phyloP scores from a whole-genome alignment of 2,888 invertebrate genomes.

The Bellardia pandia region DNA sequence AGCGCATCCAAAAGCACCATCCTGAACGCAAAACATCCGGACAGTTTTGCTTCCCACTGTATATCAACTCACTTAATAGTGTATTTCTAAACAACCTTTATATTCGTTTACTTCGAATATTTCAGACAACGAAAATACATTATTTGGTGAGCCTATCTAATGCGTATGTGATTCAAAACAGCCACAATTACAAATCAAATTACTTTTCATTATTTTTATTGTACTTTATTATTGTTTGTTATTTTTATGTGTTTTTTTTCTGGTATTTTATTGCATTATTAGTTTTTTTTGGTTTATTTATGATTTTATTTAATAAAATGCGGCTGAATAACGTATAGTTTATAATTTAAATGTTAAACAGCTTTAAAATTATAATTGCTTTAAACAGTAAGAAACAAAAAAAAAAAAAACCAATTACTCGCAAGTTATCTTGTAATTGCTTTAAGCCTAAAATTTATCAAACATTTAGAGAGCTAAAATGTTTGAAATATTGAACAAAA shows the following conservation, averaged over 20 bases:
- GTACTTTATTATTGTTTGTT: constrained; percentile 14
- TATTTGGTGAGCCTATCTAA: neutral
- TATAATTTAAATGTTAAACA: constrained; percentile 22
- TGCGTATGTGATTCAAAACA: neutral
- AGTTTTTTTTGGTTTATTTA: neutral
- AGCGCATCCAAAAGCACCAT: too few relatives aligned
- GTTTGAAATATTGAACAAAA: too few relatives aligned
- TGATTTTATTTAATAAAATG: constrained; percentile 24
- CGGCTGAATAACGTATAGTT: constrained; percentile 19
- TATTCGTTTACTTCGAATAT: too few relatives aligned
- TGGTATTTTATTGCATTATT: neutral
- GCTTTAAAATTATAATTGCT: constrained; percentile 6
- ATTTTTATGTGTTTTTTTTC: constrained; percentile 12
- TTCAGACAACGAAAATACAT: too few relatives aligned
- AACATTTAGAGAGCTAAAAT: too few relatives aligned
- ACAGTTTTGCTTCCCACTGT: too few relatives aligned
- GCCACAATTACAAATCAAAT: constrained; percentile 44
- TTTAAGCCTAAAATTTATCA: too few relatives aligned
- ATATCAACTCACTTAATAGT: too few relatives aligned
- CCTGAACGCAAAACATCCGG: too few relatives aligned
- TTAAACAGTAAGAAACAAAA: neutral
- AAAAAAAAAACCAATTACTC: neutral
- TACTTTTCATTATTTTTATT: constrained; percentile 40
- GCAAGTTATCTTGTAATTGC: too few relatives aligned
- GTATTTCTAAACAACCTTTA: too few relatives aligned